Evolutionary conservation across 2,888 invertebrate species (phyloP), one percentile per base, ranked within the genome.

Genomic region (Chrysolina oricalcia): DNA sequence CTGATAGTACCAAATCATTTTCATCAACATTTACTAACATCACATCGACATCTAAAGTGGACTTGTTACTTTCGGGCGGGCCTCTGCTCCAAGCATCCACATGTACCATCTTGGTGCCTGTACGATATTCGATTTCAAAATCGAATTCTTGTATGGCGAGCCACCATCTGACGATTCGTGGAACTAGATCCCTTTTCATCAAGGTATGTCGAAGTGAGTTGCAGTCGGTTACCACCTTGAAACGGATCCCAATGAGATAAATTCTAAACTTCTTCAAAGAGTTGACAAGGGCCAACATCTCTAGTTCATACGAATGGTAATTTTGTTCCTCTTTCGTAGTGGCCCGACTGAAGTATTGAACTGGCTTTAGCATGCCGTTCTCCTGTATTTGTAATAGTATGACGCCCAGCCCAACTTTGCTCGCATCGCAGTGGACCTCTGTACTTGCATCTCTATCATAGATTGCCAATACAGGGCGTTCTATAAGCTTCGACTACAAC

Each of bases 161-260:
- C 81, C 84, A 85, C 86, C 87, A 86, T 50, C 86, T 74, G 4
- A 81, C 85, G 15, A 85, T 82, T 64, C 86, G 66, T 3, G 87
- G 84, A 59, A 81, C 66, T 17, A 83, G 43, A 64, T 84, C 81
- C 59, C 77, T 64, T 77, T 82, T 83, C 19, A 66, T 46, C 9
- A 78, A 43, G 9, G 83, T 80, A 46, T 75, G 73, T 23, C 81
- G 71, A 59, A 83, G 41, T 10, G 81, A 78, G 62, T 79, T 81
- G 62, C 82, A 83, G 74, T 83, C 81, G 15, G 72, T 83, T 21
- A 80, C 70, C 10, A 80, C 73, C 70, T 76, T 80, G 50, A 79
- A 79, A 23, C 74, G 48, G 6, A 68, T 62, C n/a, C n/a, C n/a
- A n/a, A 78, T 50, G 5, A 80, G 64, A 70, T 77, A 79, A 56